Conservation (phyloP, 2,888 invertebrate species). For the Luperina testacea region DNA sequence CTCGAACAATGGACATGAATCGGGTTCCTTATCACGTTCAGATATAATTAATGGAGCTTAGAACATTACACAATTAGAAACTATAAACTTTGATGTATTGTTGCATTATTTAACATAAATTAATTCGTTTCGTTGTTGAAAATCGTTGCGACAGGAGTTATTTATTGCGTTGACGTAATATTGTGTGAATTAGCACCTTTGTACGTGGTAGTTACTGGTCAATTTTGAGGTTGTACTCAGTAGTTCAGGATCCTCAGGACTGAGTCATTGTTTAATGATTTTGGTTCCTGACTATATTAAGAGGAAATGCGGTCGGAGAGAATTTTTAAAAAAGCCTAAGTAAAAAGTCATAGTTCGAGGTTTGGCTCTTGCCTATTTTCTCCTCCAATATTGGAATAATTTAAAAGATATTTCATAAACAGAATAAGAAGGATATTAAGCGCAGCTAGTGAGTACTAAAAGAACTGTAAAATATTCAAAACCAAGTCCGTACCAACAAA, state of each 20-base stretch:
- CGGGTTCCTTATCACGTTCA: constrained; percentile 72
- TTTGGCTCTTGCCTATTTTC: no score
- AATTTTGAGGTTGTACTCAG: neutral
- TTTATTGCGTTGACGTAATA: constrained; percentile 58
- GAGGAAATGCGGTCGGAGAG: no score
- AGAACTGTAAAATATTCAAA: no score
- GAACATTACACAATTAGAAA: constrained; percentile 72
- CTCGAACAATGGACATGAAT: constrained; percentile 73
- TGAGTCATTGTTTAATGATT: neutral
- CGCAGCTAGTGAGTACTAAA: no score
- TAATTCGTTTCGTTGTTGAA: constrained; percentile 61
- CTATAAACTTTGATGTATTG: constrained; percentile 67
- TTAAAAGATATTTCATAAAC: no score
- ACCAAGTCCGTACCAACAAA: no score
- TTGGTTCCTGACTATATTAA: no score
- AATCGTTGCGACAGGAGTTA: constrained; percentile 59
- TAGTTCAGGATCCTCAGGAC: neutral
- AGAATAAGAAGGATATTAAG: no score
- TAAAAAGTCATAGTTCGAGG: no score
- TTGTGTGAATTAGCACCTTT: constrained; percentile 43
- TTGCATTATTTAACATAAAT: constrained; percentile 66
- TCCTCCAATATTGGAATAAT: no score
- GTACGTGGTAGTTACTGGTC: constrained; percentile 25
- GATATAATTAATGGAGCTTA: constrained; percentile 76
- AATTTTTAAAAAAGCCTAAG: no score